Base-by-base conservation (phyloP, 2,888 invertebrate species). In the Masnerella sp. region DNA sequence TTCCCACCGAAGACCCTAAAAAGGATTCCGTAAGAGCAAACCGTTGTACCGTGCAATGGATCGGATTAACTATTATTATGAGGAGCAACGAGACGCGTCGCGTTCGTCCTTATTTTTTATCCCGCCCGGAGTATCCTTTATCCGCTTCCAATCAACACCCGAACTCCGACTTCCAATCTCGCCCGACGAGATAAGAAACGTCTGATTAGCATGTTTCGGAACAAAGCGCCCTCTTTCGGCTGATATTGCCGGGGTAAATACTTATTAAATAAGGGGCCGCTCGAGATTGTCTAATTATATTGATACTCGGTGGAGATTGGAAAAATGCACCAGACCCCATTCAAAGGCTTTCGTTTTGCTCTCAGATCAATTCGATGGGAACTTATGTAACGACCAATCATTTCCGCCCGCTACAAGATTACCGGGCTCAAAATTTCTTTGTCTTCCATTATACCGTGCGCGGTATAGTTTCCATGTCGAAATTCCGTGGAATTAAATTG, bases 61-160 rank as follows among this genome's bases (percentile, higher is more conserved):
- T 85, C 83, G 83, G 85, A 85, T 86, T 85, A 86, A 85, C 85
- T 86, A 86, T 85, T 86, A 86, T 86, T 85, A 86, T 84, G 85
- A 85, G 83, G 83, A 82, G 78, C 81, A 82, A 83, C 80, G 82
- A 80, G 80, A 83, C 82, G 82, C 82, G 83, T 83, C 84, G 80
- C 77, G 77, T 59, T 25, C 49, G 58, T 5, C 22, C 40, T 12
- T 18, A 59, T 18, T 47, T 52, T 59, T 71, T 36, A 52, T 59
- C 65, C 38, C 30, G 15, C 30, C 52, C 15, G 17, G n/a, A 43
- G 15, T 38, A 64, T 25, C 28, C 51, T 30, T 12, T 47, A 49
- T 72, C 65, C 54, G 42, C 45, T 54, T 61, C 65, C 61, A 67
- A 67, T 71, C 64, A 71, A 42, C 64, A 40, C 38, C 42, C 45